Conservation (phyloP, 35 echinoderm and acorn worm genomes). For the Chiridota heheva region DNA sequence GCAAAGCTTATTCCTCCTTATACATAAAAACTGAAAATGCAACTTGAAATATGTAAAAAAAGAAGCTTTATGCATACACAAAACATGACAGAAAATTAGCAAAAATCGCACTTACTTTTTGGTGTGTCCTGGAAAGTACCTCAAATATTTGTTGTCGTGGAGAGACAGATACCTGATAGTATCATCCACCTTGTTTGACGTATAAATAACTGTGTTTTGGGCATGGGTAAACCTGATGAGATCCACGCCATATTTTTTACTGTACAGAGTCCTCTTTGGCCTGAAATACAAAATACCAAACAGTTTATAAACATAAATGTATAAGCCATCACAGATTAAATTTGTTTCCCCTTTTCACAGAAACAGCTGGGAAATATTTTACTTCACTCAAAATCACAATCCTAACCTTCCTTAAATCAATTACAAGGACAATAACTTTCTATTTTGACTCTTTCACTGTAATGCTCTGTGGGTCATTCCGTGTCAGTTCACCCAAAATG, state of each 20-base stretch:
- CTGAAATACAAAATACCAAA: constrained; percentile 52
- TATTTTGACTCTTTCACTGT: too few species aligned
- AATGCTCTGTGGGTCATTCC: too few species aligned
- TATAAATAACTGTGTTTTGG: constrained; percentile 93
- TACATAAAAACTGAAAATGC: too few species aligned
- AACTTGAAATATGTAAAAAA: too few species aligned
- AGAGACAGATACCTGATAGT: constrained; percentile 89
- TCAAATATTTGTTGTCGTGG: constrained; percentile 96
- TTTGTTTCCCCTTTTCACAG: too few species aligned
- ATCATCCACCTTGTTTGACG: constrained; percentile 95
- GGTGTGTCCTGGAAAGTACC: constrained; percentile 96
- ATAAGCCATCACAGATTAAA: too few species aligned
- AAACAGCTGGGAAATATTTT: not conserved
- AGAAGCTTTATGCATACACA: too few species aligned
- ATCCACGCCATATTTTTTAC: constrained; percentile 99
- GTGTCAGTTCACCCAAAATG: too few species aligned
- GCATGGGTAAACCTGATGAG: constrained; percentile 96
- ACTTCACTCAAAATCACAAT: too few species aligned
- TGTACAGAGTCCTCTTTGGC: constrained; percentile 94
- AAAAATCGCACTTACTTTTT: constrained; percentile 81
- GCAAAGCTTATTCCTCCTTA: too few species aligned
- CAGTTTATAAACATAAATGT: not conserved
- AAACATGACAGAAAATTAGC: not conserved
- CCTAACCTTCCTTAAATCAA: too few species aligned
- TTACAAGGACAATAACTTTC: too few species aligned